Evolutionary conservation across 2,113 vertebrate genomes (phyloP).

Genomic region (Turnix velox): DNA sequence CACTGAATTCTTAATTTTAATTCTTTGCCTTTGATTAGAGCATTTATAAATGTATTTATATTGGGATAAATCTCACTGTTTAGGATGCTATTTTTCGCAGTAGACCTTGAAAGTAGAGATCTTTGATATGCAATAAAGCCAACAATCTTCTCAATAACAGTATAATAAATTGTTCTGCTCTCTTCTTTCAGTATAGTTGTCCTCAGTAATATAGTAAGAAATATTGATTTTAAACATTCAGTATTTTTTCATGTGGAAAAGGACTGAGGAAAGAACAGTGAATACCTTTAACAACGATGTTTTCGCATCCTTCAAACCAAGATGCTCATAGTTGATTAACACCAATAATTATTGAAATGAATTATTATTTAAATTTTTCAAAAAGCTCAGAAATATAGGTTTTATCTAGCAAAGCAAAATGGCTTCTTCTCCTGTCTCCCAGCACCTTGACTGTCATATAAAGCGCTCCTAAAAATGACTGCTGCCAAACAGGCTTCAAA

Average conservation of each 20-base stretch:
- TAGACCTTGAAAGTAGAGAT: neutral
- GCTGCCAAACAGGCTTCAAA: neutral
- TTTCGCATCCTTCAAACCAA: neutral
- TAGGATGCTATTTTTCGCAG: neutral
- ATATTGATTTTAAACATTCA: neutral
- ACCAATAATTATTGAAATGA: conserved; percentile 22
- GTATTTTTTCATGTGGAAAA: neutral
- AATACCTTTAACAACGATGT: neutral
- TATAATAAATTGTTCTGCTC: neutral
- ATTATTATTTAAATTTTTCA: neutral
- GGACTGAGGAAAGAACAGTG: neutral
- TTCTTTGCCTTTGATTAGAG: neutral
- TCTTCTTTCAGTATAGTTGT: neutral
- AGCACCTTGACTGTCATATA: neutral
- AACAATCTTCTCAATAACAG: neutral
- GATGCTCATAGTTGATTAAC: neutral
- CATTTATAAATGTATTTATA: neutral
- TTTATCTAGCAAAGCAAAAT: conserved; percentile 35
- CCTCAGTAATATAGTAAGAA: neutral
- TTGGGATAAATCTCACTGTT: neutral
- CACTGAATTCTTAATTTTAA: neutral
- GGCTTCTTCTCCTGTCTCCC: conserved; percentile 16
- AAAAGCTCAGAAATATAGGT: neutral
- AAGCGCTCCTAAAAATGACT: neutral
- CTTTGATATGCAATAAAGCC: neutral